Evolutionary conservation across 2,797 vertebrate genomes (phyloP).

Genomic region (Lepilemur septentrionalis): DNA sequence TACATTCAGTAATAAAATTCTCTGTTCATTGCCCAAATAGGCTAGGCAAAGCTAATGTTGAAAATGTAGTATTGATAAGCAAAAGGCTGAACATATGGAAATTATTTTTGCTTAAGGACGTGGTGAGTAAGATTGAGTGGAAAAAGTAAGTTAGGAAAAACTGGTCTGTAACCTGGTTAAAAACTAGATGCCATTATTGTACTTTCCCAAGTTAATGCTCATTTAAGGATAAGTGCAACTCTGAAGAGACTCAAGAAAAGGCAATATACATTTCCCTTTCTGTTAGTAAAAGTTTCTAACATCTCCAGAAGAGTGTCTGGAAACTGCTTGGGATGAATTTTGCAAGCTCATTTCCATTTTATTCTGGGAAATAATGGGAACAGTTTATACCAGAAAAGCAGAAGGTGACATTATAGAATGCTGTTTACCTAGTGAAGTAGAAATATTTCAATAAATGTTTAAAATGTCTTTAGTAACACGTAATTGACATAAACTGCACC

Average conservation of each 20-base stretch:
- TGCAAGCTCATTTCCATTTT: constrained; percentile 26
- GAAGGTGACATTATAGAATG: background rate
- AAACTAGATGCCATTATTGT: background rate
- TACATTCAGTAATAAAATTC: constrained; percentile 39
- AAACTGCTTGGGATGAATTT: constrained; percentile 28
- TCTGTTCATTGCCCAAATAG: background rate
- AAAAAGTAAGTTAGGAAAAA: constrained; percentile 33
- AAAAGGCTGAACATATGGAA: constrained; percentile 13
- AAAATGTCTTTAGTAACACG: background rate
- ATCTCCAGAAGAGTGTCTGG: background rate
- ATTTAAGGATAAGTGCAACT: background rate
- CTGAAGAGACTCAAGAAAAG: background rate
- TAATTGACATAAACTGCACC: background rate
- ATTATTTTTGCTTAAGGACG: background rate
- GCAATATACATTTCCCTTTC: background rate
- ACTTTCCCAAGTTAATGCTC: background rate
- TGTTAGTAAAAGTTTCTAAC: background rate
- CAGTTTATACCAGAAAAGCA: background rate
- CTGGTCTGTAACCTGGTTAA: background rate
- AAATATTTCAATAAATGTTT: background rate
- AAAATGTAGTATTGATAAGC: constrained; percentile 23
- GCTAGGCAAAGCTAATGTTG: constrained; percentile 7
- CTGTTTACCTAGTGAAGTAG: background rate
- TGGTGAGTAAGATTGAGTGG: background rate
- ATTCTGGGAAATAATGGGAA: background rate